These are phyloP conservation scores for Cephalopachus bancanus DNA, from an alignment of 2,797 vertebrate genomes.

Conservation along the genomic window DNA sequence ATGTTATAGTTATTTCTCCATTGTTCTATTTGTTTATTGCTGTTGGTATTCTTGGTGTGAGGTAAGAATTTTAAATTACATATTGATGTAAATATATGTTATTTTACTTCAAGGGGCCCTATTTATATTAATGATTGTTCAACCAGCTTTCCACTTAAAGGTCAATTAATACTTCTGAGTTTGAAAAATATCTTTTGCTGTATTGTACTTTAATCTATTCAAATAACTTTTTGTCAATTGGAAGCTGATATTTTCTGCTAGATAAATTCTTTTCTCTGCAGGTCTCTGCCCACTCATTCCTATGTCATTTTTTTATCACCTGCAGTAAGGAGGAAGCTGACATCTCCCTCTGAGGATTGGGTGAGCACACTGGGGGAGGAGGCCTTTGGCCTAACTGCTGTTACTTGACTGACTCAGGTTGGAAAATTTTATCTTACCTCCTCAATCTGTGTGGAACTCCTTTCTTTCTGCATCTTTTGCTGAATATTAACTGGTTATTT, in stretches of 20 bases:
- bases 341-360: background rate
- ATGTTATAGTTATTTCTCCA: rapidly evolving
- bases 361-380: background rate
- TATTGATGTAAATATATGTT: background rate
- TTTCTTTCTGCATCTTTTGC: background rate
- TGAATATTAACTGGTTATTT: background rate
- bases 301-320: background rate
- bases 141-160: background rate
- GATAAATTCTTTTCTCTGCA: background rate
- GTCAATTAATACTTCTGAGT: background rate
- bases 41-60: background rate
- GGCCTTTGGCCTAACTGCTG: background rate
- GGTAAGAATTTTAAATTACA: background rate
- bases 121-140: background rate
- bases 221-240: background rate
- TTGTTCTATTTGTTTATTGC: background rate
- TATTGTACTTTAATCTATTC: background rate
- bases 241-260: background rate
- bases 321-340: background rate
- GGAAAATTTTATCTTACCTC: background rate
- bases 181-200: background rate
- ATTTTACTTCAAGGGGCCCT: background rate
- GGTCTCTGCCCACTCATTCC: background rate
- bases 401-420: background rate
- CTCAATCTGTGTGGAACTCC: background rate